phyloP scores from a whole-genome alignment of 1,140 invertebrate species.

The Ladona fulva region DNA sequence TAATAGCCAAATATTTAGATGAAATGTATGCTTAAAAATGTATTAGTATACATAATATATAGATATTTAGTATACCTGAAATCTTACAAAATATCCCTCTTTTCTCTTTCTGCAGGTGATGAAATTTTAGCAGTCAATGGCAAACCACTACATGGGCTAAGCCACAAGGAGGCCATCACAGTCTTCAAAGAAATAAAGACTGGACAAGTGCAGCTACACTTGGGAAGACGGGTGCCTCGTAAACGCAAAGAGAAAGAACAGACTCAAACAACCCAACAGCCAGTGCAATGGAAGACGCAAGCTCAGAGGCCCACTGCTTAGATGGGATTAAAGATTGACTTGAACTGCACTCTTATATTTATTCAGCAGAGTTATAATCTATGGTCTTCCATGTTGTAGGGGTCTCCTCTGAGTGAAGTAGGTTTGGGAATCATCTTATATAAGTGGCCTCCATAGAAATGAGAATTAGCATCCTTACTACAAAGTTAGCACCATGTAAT shows the following conservation, averaged over 20 bases:
- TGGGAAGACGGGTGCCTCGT: constrained; percentile 53
- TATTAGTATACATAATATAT: no score
- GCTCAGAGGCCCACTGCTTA: neutral
- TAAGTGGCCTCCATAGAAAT: no score
- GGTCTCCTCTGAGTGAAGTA: no score
- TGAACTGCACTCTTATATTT: no score
- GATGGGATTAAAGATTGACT: no score
- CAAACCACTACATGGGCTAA: constrained; percentile 67
- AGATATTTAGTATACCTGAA: neutral
- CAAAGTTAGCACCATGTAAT: no score
- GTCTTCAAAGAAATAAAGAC: constrained; percentile 83
- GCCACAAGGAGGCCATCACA: constrained; percentile 78
- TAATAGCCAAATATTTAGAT: no score
- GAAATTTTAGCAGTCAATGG: constrained; percentile 87
- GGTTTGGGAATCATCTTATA: no score
- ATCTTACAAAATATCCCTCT: neutral
- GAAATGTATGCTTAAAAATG: no score
- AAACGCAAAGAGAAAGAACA: constrained; percentile 34
- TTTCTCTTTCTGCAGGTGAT: constrained; percentile 57
- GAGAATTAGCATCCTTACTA: no score
- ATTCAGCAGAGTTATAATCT: no score
- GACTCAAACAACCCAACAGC: neutral
- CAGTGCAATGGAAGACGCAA: neutral
- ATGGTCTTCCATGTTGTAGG: no score
- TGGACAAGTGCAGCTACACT: constrained; percentile 72